These are phyloP conservation scores for Enoplosus armatus DNA, from an alignment of 2,797 vertebrate species.

Conservation along the genomic window DNA sequence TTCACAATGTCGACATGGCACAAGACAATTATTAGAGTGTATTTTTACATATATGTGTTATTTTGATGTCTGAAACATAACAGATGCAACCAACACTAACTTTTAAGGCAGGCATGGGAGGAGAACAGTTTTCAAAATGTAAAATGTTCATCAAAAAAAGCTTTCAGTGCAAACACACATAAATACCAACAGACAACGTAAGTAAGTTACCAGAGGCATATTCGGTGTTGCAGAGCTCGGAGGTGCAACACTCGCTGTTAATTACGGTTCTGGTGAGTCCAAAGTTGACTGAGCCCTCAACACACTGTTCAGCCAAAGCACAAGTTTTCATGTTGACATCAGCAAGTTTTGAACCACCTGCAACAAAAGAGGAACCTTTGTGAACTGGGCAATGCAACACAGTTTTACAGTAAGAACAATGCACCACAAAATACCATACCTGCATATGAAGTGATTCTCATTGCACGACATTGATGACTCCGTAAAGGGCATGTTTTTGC, in stretches of 20 bases:
- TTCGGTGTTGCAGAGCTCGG: slow-evolving; percentile 60
- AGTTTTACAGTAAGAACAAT: neutral
- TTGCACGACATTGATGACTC: neutral
- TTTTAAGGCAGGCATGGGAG: too few species aligned
- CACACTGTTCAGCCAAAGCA: slow-evolving; percentile 18
- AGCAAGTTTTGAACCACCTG: neutral
- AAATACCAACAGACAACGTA: neutral
- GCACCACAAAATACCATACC: slow-evolving; percentile 32
- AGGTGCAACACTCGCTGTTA: slow-evolving; percentile 59
- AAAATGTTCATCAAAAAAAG: neutral
- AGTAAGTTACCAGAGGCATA: slow-evolving; percentile 52
- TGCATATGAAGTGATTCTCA: accelerated
- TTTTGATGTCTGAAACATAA: too few species aligned
- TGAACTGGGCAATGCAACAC: neutral
- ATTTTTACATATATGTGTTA: too few species aligned
- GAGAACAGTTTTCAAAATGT: too few species aligned
- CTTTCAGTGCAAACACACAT: neutral
- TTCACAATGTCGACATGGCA: too few species aligned
- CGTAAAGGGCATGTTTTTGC: slow-evolving; percentile 18
- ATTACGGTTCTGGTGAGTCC: neutral
- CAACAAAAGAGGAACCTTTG: neutral
- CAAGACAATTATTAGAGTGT: too few species aligned
- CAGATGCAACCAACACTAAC: too few species aligned
- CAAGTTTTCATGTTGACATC: slow-evolving; percentile 21
- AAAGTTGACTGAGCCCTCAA: slow-evolving; percentile 47